A percentile compares a stretch with the other conserved stretches of the same genome.
phyloP scores from a whole-genome alignment of 2,888 invertebrate genomes.

The Lordiphosa fenestrarum region DNA sequence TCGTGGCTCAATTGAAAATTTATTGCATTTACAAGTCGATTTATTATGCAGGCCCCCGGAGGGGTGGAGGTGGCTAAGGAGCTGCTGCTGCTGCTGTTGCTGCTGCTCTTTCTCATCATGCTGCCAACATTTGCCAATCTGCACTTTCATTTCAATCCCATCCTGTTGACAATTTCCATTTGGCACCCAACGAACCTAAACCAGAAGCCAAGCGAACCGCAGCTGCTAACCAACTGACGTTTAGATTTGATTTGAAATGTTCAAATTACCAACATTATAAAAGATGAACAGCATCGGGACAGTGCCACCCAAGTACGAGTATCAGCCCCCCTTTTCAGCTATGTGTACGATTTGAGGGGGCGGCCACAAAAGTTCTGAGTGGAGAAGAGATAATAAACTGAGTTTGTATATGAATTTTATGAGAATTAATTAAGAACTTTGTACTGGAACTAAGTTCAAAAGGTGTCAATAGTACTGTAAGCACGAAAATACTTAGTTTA shows the following conservation, averaged over 20 bases:
- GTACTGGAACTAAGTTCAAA: too few relatives aligned
- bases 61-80: conserved; percentile 8
- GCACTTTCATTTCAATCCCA: conserved; percentile 67
- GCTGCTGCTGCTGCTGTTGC: conserved; percentile 21
- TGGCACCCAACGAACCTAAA: conserved; percentile 23
- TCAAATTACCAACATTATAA: conserved; percentile 72
- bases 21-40: conserved; percentile 73
- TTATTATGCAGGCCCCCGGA: conserved; percentile 56
- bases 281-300: conserved; percentile 56
- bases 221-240: conserved; percentile 71
- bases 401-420: too few relatives aligned
- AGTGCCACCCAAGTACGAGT: conserved; percentile 4
- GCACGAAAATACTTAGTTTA: too few relatives aligned
- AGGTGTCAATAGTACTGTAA: too few relatives aligned
- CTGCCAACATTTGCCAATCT: conserved; percentile 63
- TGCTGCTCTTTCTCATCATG: conserved; percentile 54
- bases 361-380: background rate
- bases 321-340: conserved; percentile 8
- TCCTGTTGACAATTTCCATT: conserved; percentile 67
- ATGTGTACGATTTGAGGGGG: conserved; percentile 1
- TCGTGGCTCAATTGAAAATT: conserved; percentile 61
- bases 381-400: too few relatives aligned
- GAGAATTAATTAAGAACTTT: too few relatives aligned
- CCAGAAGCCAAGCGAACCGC: conserved; percentile 51
- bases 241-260: conserved; percentile 73